phyloP scores from a whole-genome alignment of 2,797 vertebrate species.

The Acanthiza pusilla region DNA sequence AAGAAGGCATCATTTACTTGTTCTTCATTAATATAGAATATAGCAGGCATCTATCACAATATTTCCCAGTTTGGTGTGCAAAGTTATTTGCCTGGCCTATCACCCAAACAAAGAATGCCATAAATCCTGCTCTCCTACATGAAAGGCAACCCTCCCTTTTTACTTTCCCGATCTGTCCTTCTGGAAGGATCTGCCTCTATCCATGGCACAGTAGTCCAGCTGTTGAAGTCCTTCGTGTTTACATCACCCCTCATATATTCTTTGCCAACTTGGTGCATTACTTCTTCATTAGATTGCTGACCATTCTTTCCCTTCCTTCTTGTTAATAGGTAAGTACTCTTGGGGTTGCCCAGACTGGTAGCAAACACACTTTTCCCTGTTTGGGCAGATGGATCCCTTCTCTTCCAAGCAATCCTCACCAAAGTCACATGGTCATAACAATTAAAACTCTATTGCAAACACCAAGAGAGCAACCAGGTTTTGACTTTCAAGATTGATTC shows the following conservation, averaged over 20 bases:
- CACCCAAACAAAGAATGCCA: background rate
- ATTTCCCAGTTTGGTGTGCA: background rate
- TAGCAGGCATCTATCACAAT: background rate
- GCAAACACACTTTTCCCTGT: rapidly evolving
- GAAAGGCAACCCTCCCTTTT: background rate
- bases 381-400: background rate
- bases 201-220: background rate
- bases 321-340: background rate
- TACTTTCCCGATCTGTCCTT: background rate
- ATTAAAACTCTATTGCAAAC: background rate
- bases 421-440: background rate
- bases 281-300: background rate
- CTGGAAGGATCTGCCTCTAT: background rate
- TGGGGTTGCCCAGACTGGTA: background rate
- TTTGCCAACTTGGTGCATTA: background rate
- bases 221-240: background rate
- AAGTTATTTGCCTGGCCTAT: background rate
- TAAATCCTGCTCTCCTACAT: background rate
- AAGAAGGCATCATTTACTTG: background rate
- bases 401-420: background rate
- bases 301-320: background rate
- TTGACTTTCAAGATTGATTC: background rate
- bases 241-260: background rate
- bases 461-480: background rate
- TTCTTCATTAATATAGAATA: background rate